phyloP scores from a whole-genome alignment of 1,140 invertebrate genomes.

The Habropoda laboriosa region DNA sequence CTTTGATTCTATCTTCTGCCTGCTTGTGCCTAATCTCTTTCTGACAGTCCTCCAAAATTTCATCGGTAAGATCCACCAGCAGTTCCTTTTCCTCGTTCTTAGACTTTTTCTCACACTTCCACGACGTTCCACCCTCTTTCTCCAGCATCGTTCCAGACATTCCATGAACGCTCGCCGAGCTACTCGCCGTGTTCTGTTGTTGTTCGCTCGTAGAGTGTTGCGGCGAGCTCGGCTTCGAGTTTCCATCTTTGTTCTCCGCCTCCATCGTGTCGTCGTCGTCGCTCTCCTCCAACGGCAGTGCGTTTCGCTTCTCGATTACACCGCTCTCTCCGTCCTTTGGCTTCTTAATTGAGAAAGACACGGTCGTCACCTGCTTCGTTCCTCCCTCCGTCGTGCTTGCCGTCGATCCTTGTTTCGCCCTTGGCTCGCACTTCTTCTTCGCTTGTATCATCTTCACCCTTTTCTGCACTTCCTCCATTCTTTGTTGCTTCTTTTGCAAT shows the following conservation, averaged over 20 bases:
- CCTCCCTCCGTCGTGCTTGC: background rate
- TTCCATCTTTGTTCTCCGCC: slow-evolving; percentile 76
- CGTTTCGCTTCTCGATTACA: slow-evolving; percentile 85
- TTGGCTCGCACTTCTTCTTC: slow-evolving; percentile 73
- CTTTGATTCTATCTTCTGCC: slow-evolving; percentile 85
- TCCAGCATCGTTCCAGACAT: slow-evolving; percentile 50
- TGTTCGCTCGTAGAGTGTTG: slow-evolving; percentile 25
- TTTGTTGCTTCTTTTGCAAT: slow-evolving; percentile 78
- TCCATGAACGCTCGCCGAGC: slow-evolving; percentile 17
- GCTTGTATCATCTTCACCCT: slow-evolving; percentile 81
- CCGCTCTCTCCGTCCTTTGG: slow-evolving; percentile 87
- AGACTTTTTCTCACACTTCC: slow-evolving; percentile 62
- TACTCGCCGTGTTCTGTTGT: no score
- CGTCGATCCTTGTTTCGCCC: slow-evolving; percentile 45
- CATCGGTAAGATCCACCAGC: slow-evolving; percentile 83
- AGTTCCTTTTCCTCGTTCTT: slow-evolving; percentile 75
- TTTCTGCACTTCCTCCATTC: slow-evolving; percentile 81
- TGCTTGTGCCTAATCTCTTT: slow-evolving; percentile 74
- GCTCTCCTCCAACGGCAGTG: slow-evolving; percentile 88
- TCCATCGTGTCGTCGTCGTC: slow-evolving; percentile 88
- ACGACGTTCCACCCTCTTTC: slow-evolving; percentile 44
- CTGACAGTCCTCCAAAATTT: slow-evolving; percentile 78
- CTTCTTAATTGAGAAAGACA: slow-evolving; percentile 92
- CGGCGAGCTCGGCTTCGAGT: slow-evolving; percentile 70
- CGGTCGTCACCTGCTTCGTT: slow-evolving; percentile 82